Base-by-base conservation (phyloP, 1,140 invertebrate species). In the Eueides isabella region DNA sequence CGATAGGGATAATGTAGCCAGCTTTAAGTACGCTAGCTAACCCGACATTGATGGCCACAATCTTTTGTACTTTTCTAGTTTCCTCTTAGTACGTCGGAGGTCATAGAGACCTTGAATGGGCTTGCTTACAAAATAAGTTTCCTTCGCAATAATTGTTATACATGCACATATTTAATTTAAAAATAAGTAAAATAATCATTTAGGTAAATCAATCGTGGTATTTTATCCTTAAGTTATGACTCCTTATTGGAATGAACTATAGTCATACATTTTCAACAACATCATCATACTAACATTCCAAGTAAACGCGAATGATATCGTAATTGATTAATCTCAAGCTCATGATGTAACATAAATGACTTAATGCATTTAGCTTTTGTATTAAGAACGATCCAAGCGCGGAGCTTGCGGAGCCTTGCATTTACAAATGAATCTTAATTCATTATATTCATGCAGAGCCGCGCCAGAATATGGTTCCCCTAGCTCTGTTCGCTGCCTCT, bases 381-480 rank as follows among this genome's bases (percentile, higher is more conserved):
- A 75, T 84, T 61, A 72, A 84, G 83, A 81, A 80, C 75, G 80
- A 87, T 90, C 87, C 83, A 84, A 80, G 82, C 79, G 76, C 35
- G 1, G 35, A 38, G 35, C 77, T 87, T 80, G 82, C 80, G 81
- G 82, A 88, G 80, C 83, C 79, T 84, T 80, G 80, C 82, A 84
- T 85, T 74, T 81, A 82, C 85, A 81, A 92, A 89, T 90, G 85
- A 90, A 93, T 90, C 86, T 90, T 90, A 92, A 93, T 92, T 92
- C 90, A 91, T 91, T 91, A 92, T 85, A 90, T 92, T 92, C 90
- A 91, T 88, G 85, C 80, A 85, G 86, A 92, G 85, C 85, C 85
- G 85, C 88, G 83, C 86, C 86, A 92, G 90, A 92, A 91, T 92
- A 92, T 92, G 87, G 86, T 92, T 92, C 91, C 91, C 89, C 89